Evolutionary conservation across 2,797 vertebrate genomes (phyloP), one percentile per base, ranked within the genome.

Genomic region (Ctenopoma multispine): DNA sequence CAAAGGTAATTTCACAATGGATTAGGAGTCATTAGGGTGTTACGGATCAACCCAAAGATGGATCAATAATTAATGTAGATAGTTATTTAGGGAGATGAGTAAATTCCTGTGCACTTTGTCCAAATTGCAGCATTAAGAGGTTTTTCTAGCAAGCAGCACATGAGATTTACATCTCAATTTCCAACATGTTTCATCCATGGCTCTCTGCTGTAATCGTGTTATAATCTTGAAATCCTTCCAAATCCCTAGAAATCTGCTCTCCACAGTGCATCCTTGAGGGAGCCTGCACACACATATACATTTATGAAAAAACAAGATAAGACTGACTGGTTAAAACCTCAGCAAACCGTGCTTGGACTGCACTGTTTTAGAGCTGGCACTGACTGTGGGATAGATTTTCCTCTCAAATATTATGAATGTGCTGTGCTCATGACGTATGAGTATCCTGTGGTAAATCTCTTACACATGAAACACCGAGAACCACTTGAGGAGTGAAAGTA

Each of bases 221-320:
- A 81, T 92, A 91, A 93, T 92, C 92, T 91, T 92, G 82, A 91
- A 93, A 94, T 92, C 87, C 89, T 75, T 89, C 81, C 79, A 91
- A 92, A 94, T 92, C 90, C 86, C 69, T 89, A 58, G 76, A 91
- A 89, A 94, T 92, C 86, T 83, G 66, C 23, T 75, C 53, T 71
- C 34, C 18, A 15, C 41, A 29, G 38, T 63, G 13, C n/a, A 63
- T 64, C 70, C 51, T 78, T 4, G 0, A 80, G 56, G 55, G 74
- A 51, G 7, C 36, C 50, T 54, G 53, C 38, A 56, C 31, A 55
- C 50, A 49, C 27, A 62, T 27, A 20, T 29, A 4, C 27, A 48
- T 2, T 24, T 38, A 65, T 53, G 34, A 46, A 40, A 27, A 66
- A 48, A 72, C n/a, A 20, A 8, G 44, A 46, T 46, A 12, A 20